Evolutionary conservation across 2,113 vertebrate species (phyloP).

Genomic region (Sus scrofa): DNA sequence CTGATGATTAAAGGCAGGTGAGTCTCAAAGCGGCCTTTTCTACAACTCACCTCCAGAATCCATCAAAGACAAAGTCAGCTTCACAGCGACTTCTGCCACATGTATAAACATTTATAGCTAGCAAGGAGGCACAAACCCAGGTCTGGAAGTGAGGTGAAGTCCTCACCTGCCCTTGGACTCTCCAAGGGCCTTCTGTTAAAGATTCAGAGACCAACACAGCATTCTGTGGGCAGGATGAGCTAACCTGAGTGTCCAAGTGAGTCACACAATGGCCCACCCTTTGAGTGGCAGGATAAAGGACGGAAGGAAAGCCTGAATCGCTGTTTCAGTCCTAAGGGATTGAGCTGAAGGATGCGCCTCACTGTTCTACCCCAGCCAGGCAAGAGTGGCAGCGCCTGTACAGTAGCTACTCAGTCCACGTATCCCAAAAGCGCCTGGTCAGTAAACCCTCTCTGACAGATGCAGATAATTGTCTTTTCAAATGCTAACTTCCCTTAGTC

Average conservation of each 20-base stretch:
- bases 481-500: neutral
- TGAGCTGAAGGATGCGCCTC: neutral
- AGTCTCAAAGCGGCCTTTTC: neutral
- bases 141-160: neutral
- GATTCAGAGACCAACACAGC: neutral
- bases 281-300: neutral
- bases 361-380: neutral
- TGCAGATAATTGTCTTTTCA: neutral
- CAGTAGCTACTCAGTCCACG: neutral
- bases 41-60: neutral
- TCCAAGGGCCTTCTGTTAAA: neutral
- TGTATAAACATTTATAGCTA: neutral
- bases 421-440: neutral
- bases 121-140: neutral
- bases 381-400: neutral
- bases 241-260: neutral
- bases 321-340: neutral
- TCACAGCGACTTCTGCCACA: constrained; percentile 1
- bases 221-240: neutral
- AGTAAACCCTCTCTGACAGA: neutral
- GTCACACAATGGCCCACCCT: neutral
- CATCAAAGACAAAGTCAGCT: neutral
- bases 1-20: neutral
- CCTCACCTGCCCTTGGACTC: neutral
- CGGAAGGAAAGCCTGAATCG: neutral